Percentiles rank a stretch among this genome's conserved stretches.
Conservation (phyloP, 2,888 invertebrate genomes). For the Tipula lateralis region DNA sequence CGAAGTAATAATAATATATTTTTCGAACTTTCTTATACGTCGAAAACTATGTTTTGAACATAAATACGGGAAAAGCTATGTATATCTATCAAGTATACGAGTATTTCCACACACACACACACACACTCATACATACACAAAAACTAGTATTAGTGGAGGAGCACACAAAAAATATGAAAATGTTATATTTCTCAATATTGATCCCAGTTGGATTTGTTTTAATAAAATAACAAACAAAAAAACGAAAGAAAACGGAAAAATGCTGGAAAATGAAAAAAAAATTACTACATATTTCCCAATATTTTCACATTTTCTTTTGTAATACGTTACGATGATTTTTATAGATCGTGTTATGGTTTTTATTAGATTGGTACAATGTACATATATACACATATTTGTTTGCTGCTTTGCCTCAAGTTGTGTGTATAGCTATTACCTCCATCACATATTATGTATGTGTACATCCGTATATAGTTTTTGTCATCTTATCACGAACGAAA, state of each 20-base stretch:
- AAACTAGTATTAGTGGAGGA: not conserved
- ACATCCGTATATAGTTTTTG: too few relatives aligned
- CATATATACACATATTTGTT: not conserved
- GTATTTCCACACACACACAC: not conserved
- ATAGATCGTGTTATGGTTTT: not conserved
- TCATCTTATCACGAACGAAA: too few relatives aligned
- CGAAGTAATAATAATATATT: not conserved
- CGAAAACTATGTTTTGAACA: not conserved
- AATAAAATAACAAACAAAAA: not conserved
- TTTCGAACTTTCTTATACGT: not conserved
- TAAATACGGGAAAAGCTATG: not conserved
- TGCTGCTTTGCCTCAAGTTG: not conserved
- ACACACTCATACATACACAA: not conserved
- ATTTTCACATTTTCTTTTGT: not conserved
- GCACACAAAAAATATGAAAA: not conserved
- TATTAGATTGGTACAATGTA: not conserved
- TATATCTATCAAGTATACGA: not conserved
- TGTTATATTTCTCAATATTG: not conserved
- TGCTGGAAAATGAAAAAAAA: not conserved
- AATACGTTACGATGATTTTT: not conserved
- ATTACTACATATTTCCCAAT: not conserved
- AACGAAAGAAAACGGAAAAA: not conserved
- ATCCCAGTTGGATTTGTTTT: slow-evolving; percentile 11
- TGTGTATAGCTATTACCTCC: too few relatives aligned
- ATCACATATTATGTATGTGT: too few relatives aligned